Evolutionary conservation across 2,888 invertebrate genomes (phyloP).

Genomic region (Aleiodes testaceus): DNA sequence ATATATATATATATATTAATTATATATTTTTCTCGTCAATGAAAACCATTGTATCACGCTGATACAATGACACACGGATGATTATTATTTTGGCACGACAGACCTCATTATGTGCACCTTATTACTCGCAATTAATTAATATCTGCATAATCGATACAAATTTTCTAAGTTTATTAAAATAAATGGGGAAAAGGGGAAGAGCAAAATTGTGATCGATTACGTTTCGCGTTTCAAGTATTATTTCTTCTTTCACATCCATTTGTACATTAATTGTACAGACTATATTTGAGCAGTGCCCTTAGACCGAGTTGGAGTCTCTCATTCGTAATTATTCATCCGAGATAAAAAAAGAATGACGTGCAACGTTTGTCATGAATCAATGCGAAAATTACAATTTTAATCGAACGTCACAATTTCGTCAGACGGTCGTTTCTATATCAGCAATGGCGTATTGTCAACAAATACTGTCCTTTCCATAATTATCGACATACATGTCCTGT

Average conservation of each 20-base stretch:
- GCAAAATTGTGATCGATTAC: conserved; percentile 6
- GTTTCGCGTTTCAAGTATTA: conserved; percentile 2
- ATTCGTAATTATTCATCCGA: no score
- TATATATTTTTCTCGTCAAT: conserved; percentile 1
- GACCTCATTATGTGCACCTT: conserved; percentile 7
- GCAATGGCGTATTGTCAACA: conserved; percentile 79
- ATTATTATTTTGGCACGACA: conserved; percentile 36
- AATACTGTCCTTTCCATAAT: conserved; percentile 80
- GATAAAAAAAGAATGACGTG: no score
- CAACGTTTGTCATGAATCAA: no score
- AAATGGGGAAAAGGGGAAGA: neutral
- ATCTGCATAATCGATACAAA: neutral
- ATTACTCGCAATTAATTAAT: neutral
- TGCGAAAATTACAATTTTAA: conserved; percentile 35
- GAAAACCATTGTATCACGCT: conserved; percentile 11
- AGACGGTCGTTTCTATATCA: conserved; percentile 71
- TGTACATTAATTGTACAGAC: conserved; percentile 30
- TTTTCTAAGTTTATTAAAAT: conserved; percentile 18
- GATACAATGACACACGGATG: conserved; percentile 22
- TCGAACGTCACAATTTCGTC: conserved; percentile 55
- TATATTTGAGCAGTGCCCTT: conserved; percentile 22
- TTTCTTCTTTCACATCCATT: neutral
- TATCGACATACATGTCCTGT: conserved; percentile 67
- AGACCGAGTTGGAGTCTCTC: neutral
- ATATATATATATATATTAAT: neutral